Conservation (phyloP, 2,888 invertebrate species). For the Ophion ellenae region DNA sequence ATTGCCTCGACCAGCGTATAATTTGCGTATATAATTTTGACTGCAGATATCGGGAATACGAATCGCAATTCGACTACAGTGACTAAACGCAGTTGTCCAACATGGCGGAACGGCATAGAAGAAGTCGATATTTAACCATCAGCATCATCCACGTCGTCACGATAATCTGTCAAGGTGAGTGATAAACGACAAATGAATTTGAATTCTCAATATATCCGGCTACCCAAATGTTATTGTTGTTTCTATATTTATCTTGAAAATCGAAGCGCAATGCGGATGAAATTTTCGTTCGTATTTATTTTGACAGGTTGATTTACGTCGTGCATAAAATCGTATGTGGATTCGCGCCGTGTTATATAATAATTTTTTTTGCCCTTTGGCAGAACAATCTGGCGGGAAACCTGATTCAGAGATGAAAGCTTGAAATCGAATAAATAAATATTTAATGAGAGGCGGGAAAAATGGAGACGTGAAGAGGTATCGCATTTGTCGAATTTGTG, state of each 20-base stretch:
- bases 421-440: constrained; percentile 43
- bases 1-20: background rate
- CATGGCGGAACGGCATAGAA: constrained; percentile 79
- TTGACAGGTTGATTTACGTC: background rate
- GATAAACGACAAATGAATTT: background rate
- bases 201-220: background rate
- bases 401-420: background rate
- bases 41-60: constrained; percentile 56
- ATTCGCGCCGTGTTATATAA: background rate
- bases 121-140: constrained; percentile 81
- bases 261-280: background rate
- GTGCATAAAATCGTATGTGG: too few species aligned
- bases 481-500: constrained; percentile 11
- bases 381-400: background rate
- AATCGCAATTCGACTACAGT: constrained; percentile 32
- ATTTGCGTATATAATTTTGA: background rate
- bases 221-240: background rate
- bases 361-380: background rate
- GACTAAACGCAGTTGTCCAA: constrained; percentile 44
- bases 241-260: background rate
- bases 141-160: constrained; percentile 83
- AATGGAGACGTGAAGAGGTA: constrained; percentile 19
- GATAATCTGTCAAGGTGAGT: constrained; percentile 83
- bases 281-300: background rate
- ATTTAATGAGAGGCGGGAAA: constrained; percentile 33